A percentile compares a stretch with the other conserved stretches of the same genome.
Conservation (phyloP, 2,113 vertebrate genomes). For the Onychostruthus taczanowskii region DNA sequence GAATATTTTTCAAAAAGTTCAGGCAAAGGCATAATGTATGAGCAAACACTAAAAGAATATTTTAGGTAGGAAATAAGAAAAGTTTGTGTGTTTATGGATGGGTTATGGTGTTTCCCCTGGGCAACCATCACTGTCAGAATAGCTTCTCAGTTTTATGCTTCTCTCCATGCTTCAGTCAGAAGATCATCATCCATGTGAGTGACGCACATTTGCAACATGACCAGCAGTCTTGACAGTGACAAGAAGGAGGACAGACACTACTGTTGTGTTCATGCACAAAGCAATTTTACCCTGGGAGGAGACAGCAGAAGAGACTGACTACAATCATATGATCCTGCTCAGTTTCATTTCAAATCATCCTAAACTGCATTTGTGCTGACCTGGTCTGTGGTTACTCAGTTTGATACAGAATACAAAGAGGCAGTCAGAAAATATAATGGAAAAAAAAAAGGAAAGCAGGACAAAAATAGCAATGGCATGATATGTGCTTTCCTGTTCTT, state of each 20-base stretch:
- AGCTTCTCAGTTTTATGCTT: neutral
- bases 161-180: neutral
- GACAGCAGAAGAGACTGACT: neutral
- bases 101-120: neutral
- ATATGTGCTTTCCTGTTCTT: neutral
- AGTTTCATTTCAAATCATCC: conserved; percentile 18
- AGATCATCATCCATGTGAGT: neutral
- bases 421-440: neutral
- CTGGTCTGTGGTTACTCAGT: neutral
- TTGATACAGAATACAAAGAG: conserved; percentile 4
- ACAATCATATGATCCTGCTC: neutral
- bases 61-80: neutral
- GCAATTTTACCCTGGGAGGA: conserved; percentile 10
- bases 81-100: neutral
- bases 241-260: neutral
- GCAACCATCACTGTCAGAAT: neutral
- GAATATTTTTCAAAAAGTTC: neutral
- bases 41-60: neutral
- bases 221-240: conserved; percentile 29
- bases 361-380: conserved; percentile 10
- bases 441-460: neutral
- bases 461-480: neutral
- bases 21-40: neutral
- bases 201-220: neutral
- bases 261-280: neutral